phyloP scores from a whole-genome alignment of 2,113 vertebrate species.

The Otis tarda region DNA sequence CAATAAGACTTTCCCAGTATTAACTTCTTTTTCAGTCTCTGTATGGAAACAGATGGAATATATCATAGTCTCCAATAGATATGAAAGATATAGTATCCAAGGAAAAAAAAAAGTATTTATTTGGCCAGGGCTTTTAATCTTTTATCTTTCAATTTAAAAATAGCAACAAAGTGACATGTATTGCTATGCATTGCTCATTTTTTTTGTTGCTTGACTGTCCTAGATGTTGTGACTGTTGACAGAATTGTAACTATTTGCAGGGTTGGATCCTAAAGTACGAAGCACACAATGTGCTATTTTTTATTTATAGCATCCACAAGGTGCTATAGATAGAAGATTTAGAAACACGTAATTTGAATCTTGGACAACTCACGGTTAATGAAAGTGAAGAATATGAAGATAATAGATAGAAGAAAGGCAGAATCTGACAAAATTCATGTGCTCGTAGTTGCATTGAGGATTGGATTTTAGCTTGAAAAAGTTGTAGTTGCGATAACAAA shows the following conservation, averaged over 20 bases:
- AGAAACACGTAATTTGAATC: neutral
- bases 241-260: neutral
- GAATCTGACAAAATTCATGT: neutral
- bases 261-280: neutral
- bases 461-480: neutral
- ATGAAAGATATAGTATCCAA: neutral
- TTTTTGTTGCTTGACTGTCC: neutral
- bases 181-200: neutral
- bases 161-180: neutral
- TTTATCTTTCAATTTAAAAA: neutral
- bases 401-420: neutral
- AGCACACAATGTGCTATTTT: neutral
- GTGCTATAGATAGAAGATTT: neutral
- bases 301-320: neutral
- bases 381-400: neutral
- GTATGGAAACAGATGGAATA: conserved; percentile 10
- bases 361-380: neutral
- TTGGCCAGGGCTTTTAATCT: neutral
- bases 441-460: neutral
- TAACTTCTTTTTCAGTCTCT: neutral
- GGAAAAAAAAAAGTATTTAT: neutral
- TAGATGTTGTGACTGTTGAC: neutral
- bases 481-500: neutral
- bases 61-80: neutral
- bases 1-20: neutral